Evolutionary conservation across 2,888 invertebrate species (phyloP), one percentile per base, ranked within the genome.

Genomic region (Drosophila yooni): DNA sequence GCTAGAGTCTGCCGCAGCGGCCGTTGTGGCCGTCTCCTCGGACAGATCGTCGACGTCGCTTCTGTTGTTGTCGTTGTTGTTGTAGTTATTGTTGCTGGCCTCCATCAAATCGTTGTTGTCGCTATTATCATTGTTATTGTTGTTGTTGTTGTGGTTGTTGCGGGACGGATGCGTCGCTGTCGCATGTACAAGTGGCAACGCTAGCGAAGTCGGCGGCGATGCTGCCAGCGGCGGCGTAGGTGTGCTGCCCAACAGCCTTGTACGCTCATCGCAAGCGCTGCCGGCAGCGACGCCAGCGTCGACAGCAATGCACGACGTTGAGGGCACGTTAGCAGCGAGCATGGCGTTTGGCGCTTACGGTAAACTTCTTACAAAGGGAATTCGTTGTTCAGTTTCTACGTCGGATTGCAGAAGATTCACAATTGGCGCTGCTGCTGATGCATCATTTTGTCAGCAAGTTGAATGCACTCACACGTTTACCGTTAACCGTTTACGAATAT

Each of bases 211-310:
- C 53, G 82, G 79, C 76, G 85, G 75, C 74, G 79, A 74, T 73
- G 89, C 65, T 61, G 83, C 59, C 51, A 53, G 61, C 40, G 53
- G 51, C 51, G 76, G 58, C 40, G 52, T 50, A 33, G 69, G 61
- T 53, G 83, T 73, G 48, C 85, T 87, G 71, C 88, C 86, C 62
- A 92, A 62, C 54, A 92, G 78, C 65, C 81, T 85, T 71, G 92
- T 92, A 70, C 91, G 92, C 78, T 92, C 92, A 73, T 92, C 92
- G 63, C 89, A 90, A 63, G 54, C 64, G 21, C 48, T n/a, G 31
- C 63, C 56, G 29, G 59, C 50, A 46, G 69, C 38, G 58, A 25
- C 62, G 34, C 51, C 70, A 43, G 70, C 67, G 69, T 58, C 56
- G 56, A 56, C 38, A 38, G 38, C 36, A 46, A n/a, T 46, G 56